Evolutionary conservation across 2,113 vertebrate genomes (phyloP), one percentile per base, ranked within the genome.

Genomic region (Cathartes aura): DNA sequence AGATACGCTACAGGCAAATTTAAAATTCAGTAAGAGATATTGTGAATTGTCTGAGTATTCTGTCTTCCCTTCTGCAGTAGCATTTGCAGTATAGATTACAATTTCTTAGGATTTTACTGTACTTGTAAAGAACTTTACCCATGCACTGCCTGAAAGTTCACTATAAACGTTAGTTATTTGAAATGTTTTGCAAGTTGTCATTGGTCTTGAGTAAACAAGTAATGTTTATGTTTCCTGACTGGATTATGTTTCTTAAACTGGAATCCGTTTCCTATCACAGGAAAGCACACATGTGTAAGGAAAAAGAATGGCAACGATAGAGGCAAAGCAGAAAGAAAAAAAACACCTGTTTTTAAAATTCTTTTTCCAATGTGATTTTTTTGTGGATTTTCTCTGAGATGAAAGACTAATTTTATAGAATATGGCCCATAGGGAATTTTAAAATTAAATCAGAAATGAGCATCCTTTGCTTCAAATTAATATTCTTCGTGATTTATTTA

Each of bases 401-500:
- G 12, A 84, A 79, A 87, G 23, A 43, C 42, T 74, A 53, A 24
- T 3, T 67, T 47, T 75, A 64, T 8, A 60, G 36, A 73, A 56
- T 66, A 23, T 42, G 13, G 5, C 30, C 34, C 8, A 64, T 2
- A 45, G 30, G 10, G 7, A 79, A 82, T 63, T 67, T 78, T 32
- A 72, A 96, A 92, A 82, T 64, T 75, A 81, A 89, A 84, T 67
- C 16, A 67, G 72, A 97, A 92, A 89, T 34, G 3, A 80, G 2
- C 34, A 84, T 78, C 3, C 3, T 87, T 93, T 73, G 3, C 38
- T 90, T 91, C 59, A 79, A 81, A 79, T 92, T 84, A 80, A 42
- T 79, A 43, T 68, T 83, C 30, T 45, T 94, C 26, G 62, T 80
- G 12, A 40, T 74, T 93, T 87, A 91, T 91, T 96, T 92, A 85